phyloP scores from a whole-genome alignment of 2,113 vertebrate species.

The Nothobranchius kuhntae region DNA sequence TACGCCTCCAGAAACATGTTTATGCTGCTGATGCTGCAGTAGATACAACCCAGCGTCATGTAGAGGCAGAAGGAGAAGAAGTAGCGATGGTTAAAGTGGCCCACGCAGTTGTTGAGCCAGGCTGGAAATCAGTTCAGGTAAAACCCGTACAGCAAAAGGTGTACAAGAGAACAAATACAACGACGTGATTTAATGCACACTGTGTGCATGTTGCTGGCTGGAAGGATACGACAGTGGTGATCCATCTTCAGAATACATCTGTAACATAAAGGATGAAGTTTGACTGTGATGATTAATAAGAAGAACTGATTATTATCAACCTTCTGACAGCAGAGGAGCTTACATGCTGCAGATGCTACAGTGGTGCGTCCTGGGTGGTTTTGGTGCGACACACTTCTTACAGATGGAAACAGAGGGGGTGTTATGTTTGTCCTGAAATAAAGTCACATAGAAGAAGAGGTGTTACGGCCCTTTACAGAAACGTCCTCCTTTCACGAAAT shows the following conservation, averaged over 20 bases:
- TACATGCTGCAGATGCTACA: constrained; percentile 97
- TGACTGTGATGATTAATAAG: neutral
- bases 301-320: no score
- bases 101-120: constrained; percentile 98
- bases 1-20: constrained; percentile 92
- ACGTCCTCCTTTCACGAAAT: no score
- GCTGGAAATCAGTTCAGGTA: constrained; percentile 79
- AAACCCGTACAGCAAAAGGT: neutral
- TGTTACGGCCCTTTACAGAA: no score
- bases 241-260: constrained; percentile 99
- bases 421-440: constrained; percentile 44
- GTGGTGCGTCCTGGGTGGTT: constrained; percentile 94
- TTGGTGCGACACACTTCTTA: constrained; percentile 95
- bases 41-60: constrained; percentile 96
- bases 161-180: neutral
- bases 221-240: constrained; percentile 99
- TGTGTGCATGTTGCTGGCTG: neutral
- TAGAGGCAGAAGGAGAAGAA: constrained; percentile 98
- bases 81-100: constrained; percentile 97
- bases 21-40: constrained; percentile 92
- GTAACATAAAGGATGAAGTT: constrained; percentile 28
- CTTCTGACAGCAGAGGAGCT: constrained; percentile 20
- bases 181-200: neutral
- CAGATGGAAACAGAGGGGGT: constrained; percentile 88
- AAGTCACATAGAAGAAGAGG: neutral